Conservation (phyloP, 2,113 vertebrate genomes). For the Tragelaphus buxtoni region DNA sequence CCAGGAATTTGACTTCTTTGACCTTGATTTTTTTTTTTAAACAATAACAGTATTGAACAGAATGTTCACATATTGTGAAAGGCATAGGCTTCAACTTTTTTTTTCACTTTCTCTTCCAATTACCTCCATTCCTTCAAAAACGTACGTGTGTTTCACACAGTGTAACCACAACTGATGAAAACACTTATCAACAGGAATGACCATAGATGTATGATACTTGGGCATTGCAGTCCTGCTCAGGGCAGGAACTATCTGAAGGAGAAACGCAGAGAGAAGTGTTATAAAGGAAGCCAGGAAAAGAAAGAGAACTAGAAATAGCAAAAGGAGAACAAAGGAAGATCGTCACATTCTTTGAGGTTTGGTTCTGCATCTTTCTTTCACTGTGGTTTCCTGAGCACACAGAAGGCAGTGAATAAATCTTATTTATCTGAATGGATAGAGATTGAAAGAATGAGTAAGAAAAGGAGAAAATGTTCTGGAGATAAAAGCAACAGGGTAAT, state of each 20-base stretch:
- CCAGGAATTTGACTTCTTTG: neutral
- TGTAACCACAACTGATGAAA: neutral
- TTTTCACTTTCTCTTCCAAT: neutral
- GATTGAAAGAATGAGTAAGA: neutral
- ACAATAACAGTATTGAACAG: neutral
- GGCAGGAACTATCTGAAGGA: neutral
- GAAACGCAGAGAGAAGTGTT: neutral
- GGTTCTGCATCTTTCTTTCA: neutral
- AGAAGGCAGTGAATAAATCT: neutral
- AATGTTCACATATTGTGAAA: neutral
- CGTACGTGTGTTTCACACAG: neutral
- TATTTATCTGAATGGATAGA: neutral
- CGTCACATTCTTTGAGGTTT: neutral
- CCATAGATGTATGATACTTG: neutral
- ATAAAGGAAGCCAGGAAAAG: neutral
- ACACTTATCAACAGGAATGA: neutral
- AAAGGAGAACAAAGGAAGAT: neutral
- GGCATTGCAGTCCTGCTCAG: neutral
- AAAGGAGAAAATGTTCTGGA: neutral
- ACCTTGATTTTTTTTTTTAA: neutral
- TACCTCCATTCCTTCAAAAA: neutral
- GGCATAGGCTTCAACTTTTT: neutral
- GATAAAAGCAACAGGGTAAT: neutral
- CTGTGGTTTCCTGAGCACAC: neutral
- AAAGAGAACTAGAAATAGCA: rapidly evolving